These are phyloP conservation scores for Perithous albicinctus DNA, from an alignment of 2,888 invertebrate genomes.

Conservation along the genomic window DNA sequence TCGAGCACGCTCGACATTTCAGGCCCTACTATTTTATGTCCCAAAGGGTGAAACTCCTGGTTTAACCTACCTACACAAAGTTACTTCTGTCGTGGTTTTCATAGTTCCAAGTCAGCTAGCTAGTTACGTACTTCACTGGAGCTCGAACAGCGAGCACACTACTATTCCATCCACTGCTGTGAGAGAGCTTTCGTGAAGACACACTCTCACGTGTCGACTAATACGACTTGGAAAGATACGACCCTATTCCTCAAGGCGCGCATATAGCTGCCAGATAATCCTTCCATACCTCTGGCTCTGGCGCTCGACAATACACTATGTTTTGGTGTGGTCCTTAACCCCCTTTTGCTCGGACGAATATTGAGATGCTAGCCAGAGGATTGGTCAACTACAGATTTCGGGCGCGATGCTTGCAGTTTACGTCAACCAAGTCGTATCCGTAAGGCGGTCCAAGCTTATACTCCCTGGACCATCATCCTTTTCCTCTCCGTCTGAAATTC, in stretches of 20 bases:
- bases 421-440: conserved; percentile 39
- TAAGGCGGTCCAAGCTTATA: conserved; percentile 4
- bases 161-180: no score
- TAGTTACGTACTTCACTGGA: not conserved
- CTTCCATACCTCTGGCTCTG: not conserved
- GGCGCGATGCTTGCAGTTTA: conserved; percentile 45
- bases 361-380: conserved; percentile 46
- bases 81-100: conserved; percentile 8
- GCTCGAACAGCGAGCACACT: not conserved
- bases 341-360: conserved; percentile 48
- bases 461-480: not conserved
- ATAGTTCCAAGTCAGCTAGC: conserved; percentile 20
- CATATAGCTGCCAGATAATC: conserved; percentile 33
- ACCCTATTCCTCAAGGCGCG: conserved; percentile 23
- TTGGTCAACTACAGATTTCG: conserved; percentile 57
- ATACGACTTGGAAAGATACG: conserved; percentile 43
- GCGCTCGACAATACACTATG: conserved; percentile 2
- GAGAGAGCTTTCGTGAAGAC: not conserved
- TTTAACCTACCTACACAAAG: not conserved
- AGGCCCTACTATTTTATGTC: no score
- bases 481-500: conserved; percentile 21
- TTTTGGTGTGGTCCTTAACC: conserved; percentile 54
- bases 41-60: not conserved
- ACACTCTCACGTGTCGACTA: conserved; percentile 36
- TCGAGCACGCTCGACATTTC: no score